Percentiles rank a stretch among this genome's conserved stretches.
Evolutionary conservation across 2,888 invertebrate species (phyloP).

Genomic region (Nomada goodeniana): DNA sequence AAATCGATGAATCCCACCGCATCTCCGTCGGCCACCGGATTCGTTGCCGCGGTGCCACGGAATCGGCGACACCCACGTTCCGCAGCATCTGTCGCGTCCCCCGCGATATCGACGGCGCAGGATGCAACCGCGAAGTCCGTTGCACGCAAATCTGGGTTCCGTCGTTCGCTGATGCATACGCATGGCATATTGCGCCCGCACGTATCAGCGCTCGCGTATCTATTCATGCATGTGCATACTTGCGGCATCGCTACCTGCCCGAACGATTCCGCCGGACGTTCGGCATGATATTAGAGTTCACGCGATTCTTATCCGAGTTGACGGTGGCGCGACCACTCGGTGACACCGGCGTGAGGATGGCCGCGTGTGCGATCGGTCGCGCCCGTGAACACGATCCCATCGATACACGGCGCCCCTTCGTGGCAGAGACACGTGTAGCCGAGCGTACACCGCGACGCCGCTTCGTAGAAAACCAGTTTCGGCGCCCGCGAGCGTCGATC

Average conservation of each 20-base stretch:
- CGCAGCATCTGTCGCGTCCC: too few species aligned
- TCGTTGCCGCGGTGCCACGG: not conserved
- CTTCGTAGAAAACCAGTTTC: slow-evolving; percentile 34
- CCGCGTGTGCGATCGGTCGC: not conserved
- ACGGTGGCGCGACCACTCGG: slow-evolving; percentile 50
- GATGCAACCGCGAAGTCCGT: not conserved
- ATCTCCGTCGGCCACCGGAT: not conserved
- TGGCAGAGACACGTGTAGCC: not conserved
- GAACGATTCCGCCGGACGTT: slow-evolving; percentile 49
- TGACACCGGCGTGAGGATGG: slow-evolving; percentile 1
- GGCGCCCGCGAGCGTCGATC: not conserved
- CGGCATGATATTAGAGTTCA: slow-evolving; percentile 65
- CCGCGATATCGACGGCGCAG: not conserved
- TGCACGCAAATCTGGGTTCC: not conserved
- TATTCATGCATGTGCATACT: not conserved
- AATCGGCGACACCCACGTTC: not conserved
- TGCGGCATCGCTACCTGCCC: slow-evolving; percentile 37
- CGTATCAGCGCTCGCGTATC: not conserved
- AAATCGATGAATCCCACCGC: slow-evolving; percentile 24
- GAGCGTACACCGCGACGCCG: not conserved
- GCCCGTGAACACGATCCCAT: not conserved
- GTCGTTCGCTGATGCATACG: not conserved
- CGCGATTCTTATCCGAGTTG: slow-evolving; percentile 73
- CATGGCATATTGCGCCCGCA: too few species aligned
- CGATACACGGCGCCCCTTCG: not conserved